A percentile compares a stretch with the other conserved stretches of the same genome.
Evolutionary conservation across 2,888 invertebrate species (phyloP).

Genomic region (Aspidiotus destructor): DNA sequence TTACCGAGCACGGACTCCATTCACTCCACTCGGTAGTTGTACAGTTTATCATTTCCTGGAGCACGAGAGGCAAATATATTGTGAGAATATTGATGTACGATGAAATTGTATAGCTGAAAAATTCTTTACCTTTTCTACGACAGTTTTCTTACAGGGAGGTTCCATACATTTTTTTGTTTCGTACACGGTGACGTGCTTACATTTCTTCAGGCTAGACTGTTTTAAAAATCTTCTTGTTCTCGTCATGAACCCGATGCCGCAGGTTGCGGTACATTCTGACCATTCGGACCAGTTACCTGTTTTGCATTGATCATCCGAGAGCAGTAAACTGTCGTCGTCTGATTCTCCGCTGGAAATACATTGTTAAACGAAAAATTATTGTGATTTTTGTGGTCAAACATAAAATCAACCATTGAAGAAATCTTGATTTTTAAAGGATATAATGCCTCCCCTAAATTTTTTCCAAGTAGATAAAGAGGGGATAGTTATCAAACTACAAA

Average conservation of each 20-base stretch:
- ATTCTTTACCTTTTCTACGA: constrained; percentile 27
- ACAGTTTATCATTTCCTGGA: constrained; percentile 44
- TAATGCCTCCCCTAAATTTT: too few relatives aligned
- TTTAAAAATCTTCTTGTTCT: constrained; percentile 64
- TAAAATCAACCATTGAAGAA: too few relatives aligned
- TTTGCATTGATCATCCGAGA: constrained; percentile 50
- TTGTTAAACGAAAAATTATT: not conserved
- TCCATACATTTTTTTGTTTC: constrained; percentile 74
- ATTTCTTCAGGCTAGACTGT: constrained; percentile 68
- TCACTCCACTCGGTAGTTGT: constrained; percentile 82
- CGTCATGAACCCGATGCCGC: constrained; percentile 68
- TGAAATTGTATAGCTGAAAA: not conserved
- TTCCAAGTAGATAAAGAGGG: too few relatives aligned
- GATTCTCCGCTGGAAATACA: constrained; percentile 39
- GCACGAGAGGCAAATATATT: not conserved
- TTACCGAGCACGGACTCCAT: constrained; percentile 84
- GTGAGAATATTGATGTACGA: not conserved
- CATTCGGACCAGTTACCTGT: constrained; percentile 66
- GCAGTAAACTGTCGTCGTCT: constrained; percentile 36
- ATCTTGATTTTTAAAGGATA: too few relatives aligned
- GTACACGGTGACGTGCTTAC: constrained; percentile 62
- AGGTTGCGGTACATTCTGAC: constrained; percentile 79
- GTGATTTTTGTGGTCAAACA: too few relatives aligned
- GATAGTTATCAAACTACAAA: too few relatives aligned
- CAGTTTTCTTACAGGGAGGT: constrained; percentile 49